Base-by-base conservation (phyloP, 2,888 invertebrate species). In the Ophion ellenae region DNA sequence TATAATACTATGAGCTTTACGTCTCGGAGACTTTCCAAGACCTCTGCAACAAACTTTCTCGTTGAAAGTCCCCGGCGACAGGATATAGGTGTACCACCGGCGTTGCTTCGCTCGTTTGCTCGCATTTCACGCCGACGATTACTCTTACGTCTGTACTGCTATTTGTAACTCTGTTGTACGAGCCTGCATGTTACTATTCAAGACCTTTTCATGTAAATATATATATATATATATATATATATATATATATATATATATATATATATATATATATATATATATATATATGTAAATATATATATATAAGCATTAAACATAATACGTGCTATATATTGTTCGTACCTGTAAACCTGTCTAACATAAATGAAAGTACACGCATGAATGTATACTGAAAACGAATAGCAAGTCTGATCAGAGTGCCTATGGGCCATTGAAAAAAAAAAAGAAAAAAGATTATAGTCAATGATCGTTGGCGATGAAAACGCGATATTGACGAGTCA, bases 111-210 rank as follows among this genome's bases (percentile, higher is more conserved):
- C 74, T 74, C 80, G 74, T 83, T 83, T 78, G 86, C 83, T 83
- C 75, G 86, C 83, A 69, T 81, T 86, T 86, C 83, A 69, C 86
- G 75, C 81, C 77, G 81, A 86, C 86, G 83, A 86, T 86, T 86
- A 86, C 86, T 86, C 86, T 83, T 81, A 74, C 77, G 81, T 86
- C 81, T 75, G 81, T 83, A 81, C 86, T 53, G 81, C 83, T 78
- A 86, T 83, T 86, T 86, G 85, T 80, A 86, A 83, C 80, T 77
- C 73, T 32, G 53, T 73, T 69, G 76, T 86, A 74, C 77, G 67
- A 80, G 57, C 71, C 67, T 70, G 10, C 59, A 14, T 47, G 73
- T 83, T 77, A 77, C 85, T 79, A 75, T 57, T n/a, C 11, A 17
- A 36, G 11, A 11, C 47, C 11, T n/a, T 36, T 28, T 66, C 59